Evolutionary conservation across 1,140 invertebrate genomes (phyloP), one percentile per base, ranked within the genome.

Genomic region (Drosophila auraria): DNA sequence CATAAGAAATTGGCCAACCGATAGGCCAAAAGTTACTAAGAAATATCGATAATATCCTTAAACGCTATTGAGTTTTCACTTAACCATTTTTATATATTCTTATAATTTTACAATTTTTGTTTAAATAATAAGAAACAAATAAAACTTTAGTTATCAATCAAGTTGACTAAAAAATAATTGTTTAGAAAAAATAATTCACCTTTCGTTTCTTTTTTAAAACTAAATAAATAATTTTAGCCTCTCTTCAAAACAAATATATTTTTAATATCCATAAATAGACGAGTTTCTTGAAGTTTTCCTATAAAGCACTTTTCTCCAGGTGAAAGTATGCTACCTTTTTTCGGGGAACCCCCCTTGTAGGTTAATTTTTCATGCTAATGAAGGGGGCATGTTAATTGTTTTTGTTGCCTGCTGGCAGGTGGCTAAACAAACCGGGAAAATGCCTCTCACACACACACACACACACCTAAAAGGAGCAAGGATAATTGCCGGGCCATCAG

Each of bases 351-450:
- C 56, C 45, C 45, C 47, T 59, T 49, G 23, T 45, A 25, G 63
- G 65, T 70, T 78, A 86, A 69, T 68, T 72, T 79, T 71, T 87
- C 69, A 79, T 82, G 83, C 73, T 80, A 82, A 82, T 87, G 79
- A 86, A 87, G 69, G 78, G 65, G 65, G 57, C 60, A 71, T 57
- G 78, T 71, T 77, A 82, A 81, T 81, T 82, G 79, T 83, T 69
- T 74, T 72, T 72, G 23, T 65, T 63, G 57, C 40, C 40, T 42
- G 25, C 53, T 36, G 63, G 62, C 73, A 76, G 74, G 74, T 66
- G 61, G 72, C 49, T 30, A 70, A 68, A 66, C 62, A 68, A 53
- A 68, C 47, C 27, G 40, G 25, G 66, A 45, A 65, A 66, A 66
- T 38, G 40, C 51, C 40, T 20, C 50, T 5, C 4, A 15, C 23